Evolutionary conservation across 2,797 vertebrate genomes (phyloP).

Genomic region (Myoxocephalus aenaeus): DNA sequence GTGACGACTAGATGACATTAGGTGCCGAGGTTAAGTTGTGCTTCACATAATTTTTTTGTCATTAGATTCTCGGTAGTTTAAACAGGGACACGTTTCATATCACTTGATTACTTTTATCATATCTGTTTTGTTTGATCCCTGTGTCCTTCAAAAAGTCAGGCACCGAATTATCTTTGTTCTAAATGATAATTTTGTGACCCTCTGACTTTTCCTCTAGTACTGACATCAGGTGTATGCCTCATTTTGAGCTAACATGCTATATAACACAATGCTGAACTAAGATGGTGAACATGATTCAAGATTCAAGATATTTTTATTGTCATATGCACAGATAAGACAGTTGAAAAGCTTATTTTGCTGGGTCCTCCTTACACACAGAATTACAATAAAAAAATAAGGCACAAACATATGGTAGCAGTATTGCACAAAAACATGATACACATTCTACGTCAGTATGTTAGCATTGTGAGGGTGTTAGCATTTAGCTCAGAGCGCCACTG

Average conservation of each 20-base stretch:
- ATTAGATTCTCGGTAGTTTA: neutral
- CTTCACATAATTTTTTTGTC: conserved; percentile 8
- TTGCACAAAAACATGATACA: neutral
- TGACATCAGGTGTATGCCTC: neutral
- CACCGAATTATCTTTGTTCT: neutral
- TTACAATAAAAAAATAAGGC: too few species aligned
- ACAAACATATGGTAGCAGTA: too few species aligned
- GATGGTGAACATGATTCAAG: neutral
- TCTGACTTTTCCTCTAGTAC: neutral
- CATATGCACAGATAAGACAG: too few species aligned
- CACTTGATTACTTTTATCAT: neutral
- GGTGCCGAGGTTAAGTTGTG: conserved; percentile 10
- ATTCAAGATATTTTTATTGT: too few species aligned
- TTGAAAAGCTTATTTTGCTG: too few species aligned
- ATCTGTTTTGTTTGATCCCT: neutral
- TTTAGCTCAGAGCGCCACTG: neutral
- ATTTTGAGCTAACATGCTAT: neutral
- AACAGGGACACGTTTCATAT: conserved; percentile 11
- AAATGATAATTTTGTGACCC: neutral
- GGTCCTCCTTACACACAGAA: too few species aligned
- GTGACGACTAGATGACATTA: conserved; percentile 17
- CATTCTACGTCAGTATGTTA: neutral
- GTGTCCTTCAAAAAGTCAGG: neutral
- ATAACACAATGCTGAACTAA: neutral
- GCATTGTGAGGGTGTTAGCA: neutral